Evolutionary conservation across 2,888 invertebrate genomes (phyloP).

Genomic region (Galerucella calmariensis): DNA sequence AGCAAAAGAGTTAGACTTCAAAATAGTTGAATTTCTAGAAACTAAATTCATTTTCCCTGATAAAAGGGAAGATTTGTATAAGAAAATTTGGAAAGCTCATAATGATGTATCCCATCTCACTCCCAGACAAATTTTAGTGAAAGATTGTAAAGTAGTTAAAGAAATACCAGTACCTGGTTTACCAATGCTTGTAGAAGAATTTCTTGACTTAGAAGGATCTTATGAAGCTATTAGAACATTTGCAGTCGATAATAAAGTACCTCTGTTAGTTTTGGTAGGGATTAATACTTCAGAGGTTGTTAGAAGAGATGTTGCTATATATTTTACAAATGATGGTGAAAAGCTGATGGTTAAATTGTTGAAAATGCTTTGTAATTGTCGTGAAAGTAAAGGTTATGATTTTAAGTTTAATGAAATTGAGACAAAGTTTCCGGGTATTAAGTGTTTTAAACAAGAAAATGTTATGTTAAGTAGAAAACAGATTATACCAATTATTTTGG

Average conservation of each 20-base stretch:
- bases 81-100: slow-evolving; percentile 72
- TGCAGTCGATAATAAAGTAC: slow-evolving; percentile 63
- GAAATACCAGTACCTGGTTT: slow-evolving; percentile 68
- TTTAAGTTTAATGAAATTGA: slow-evolving; percentile 62
- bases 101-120: slow-evolving; percentile 75
- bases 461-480: slow-evolving; percentile 75
- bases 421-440: slow-evolving; percentile 63
- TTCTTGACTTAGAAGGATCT: slow-evolving; percentile 66
- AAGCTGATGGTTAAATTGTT: slow-evolving; percentile 62
- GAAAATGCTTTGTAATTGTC: slow-evolving; percentile 54
- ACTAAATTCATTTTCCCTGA: slow-evolving; percentile 64
- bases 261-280: slow-evolving; percentile 71
- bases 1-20: slow-evolving; percentile 74
- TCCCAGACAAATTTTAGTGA: slow-evolving; percentile 75
- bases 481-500: slow-evolving; percentile 70
- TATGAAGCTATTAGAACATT: slow-evolving; percentile 67
- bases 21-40: slow-evolving; percentile 71
- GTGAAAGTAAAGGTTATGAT: slow-evolving; percentile 55
- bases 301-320: slow-evolving; percentile 70
- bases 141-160: slow-evolving; percentile 79
- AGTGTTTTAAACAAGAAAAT: slow-evolving; percentile 71
- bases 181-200: slow-evolving; percentile 74
- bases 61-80: slow-evolving; percentile 65
- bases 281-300: slow-evolving; percentile 69
- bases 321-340: slow-evolving; percentile 49